phyloP scores from a whole-genome alignment of 2,888 invertebrate genomes.

The Fragum sueziense region DNA sequence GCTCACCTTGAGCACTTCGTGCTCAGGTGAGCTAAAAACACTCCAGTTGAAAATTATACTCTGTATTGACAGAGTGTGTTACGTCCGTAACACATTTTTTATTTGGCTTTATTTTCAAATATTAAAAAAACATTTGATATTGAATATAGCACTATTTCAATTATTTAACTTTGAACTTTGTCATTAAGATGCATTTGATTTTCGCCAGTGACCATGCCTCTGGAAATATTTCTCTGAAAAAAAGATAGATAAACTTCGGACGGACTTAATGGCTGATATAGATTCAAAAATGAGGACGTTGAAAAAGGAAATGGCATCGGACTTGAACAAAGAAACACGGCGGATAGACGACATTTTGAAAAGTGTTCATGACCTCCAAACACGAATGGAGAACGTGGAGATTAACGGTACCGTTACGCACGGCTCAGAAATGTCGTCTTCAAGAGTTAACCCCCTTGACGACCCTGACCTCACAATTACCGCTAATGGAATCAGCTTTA shows the following conservation, averaged over 20 bases:
- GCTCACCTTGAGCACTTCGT: no score
- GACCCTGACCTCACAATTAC: constrained; percentile 24
- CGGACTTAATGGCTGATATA: constrained; percentile 26
- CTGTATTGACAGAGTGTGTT: no score
- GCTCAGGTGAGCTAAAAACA: no score
- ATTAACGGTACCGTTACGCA: neutral
- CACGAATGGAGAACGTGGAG: neutral
- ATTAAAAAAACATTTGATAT: no score
- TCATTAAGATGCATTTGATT: no score
- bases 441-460: neutral
- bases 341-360: constrained; percentile 16
- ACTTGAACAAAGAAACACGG: neutral
- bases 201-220: no score
- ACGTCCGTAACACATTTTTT: no score
- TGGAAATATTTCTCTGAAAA: constrained; percentile 21
- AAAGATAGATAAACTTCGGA: constrained; percentile 32
- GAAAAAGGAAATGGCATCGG: constrained; percentile 1
- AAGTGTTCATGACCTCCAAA: constrained; percentile 7
- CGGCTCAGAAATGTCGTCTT: neutral
- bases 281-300: constrained; percentile 18
- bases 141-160: no score
- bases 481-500: neutral
- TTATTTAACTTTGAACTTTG: no score
- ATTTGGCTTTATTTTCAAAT: no score
- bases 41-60: no score